Conservation (phyloP, 2,888 invertebrate species). For the Mythimna albipuncta region DNA sequence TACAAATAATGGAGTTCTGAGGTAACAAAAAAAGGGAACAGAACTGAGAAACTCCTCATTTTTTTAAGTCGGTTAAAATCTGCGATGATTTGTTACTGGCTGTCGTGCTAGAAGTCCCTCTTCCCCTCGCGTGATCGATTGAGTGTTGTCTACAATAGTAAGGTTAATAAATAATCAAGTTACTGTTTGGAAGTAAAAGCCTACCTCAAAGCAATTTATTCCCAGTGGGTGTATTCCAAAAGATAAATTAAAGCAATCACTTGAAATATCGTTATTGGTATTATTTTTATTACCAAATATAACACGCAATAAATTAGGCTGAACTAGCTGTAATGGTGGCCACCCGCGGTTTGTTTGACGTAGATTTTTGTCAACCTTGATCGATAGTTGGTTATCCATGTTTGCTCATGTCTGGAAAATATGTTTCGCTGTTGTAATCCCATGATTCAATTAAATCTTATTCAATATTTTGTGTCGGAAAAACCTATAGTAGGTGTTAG, state of each 20-base stretch:
- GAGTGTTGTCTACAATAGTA: constrained; percentile 32
- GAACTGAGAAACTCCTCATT: no score
- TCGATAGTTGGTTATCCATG: constrained; percentile 28
- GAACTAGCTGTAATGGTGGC: constrained; percentile 54
- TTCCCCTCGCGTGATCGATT: constrained; percentile 32
- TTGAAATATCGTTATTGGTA: constrained; percentile 69
- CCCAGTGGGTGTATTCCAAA: constrained; percentile 63
- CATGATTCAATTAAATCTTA: constrained; percentile 5
- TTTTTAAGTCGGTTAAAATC: neutral
- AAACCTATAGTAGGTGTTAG: neutral
- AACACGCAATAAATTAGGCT: constrained; percentile 62
- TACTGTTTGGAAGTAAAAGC: constrained; percentile 58
- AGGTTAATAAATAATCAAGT: constrained; percentile 48
- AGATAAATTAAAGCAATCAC: constrained; percentile 72
- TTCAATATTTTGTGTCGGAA: neutral
- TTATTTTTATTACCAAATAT: constrained; percentile 66
- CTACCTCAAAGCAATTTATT: constrained; percentile 68
- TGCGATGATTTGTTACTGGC: constrained; percentile 13
- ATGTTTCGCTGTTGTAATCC: neutral
- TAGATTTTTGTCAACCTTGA: constrained; percentile 44
- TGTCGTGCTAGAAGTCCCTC: constrained; percentile 13
- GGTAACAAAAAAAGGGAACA: no score
- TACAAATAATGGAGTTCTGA: no score
- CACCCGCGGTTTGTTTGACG: constrained; percentile 44
- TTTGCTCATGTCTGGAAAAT: constrained; percentile 2